Evolutionary conservation across 2,113 vertebrate genomes (phyloP), one percentile per base, ranked within the genome.

Genomic region (Eclectus roratus): DNA sequence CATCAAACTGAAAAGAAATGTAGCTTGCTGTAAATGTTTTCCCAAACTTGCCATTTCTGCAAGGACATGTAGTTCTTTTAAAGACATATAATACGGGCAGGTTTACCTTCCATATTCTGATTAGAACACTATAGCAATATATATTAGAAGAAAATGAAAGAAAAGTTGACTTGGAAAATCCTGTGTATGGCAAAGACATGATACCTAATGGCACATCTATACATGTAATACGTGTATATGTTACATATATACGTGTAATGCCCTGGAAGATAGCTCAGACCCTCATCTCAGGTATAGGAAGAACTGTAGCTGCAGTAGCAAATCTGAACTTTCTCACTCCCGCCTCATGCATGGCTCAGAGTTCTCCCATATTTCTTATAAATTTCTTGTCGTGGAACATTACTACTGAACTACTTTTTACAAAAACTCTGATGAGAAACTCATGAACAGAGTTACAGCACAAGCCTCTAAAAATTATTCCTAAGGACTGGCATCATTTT

Each of bases 11-110:
- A 53, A 56, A 83, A 73, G 33, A 73, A 61, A 55, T 1, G 0
- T 9, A 19, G 49, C 21, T 25, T 13, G 33, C 33, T 66, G 20
- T 33, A 80, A 93, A 58, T 9, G 11, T 39, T 76, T 80, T 64
- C 56, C 43, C 77, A 72, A 76, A 71, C 10, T 29, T 61, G 12
- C 11, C 47, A 39, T 55, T 80, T 87, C 49, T 92, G 23, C 64
- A 55, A 20, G 18, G 39, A 60, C 19, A 6, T 1, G 1, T 41
- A 16, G 80, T 56, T 81, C 29, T 55, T 91, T 23, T n/a, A 53
- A 33, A 80, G 27, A 24, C 25, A 5, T 0, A 0, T 17, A 7
- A 23, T 23, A 41, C 50, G 33, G 19, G 39, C 13, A 33, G 7
- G 13, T 72, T 91, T 78, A n/a, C 29, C 33, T 78, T 55, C 24